Percentiles rank a stretch among this genome's conserved stretches.
These are phyloP conservation scores for Puntigrus tetrazona DNA, from an alignment of 2,113 vertebrate species.

Conservation along the genomic window DNA sequence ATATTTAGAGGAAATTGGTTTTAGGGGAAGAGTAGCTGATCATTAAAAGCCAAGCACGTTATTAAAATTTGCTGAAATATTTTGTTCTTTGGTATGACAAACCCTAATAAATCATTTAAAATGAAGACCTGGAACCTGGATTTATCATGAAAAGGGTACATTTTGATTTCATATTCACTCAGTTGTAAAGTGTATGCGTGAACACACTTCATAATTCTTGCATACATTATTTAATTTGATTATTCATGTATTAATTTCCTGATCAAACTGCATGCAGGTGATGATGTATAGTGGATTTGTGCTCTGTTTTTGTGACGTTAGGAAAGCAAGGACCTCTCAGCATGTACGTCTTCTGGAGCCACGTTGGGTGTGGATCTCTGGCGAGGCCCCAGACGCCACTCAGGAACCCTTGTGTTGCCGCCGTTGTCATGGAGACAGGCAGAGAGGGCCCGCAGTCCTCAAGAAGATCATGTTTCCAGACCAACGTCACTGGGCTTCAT, in stretches of 20 bases:
- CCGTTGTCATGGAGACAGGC: constrained; percentile 87
- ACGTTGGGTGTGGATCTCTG: constrained; percentile 86
- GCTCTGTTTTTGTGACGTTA: constrained; percentile 58
- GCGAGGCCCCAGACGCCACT: constrained; percentile 85
- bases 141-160: neutral
- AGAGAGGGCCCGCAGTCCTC: constrained; percentile 80
- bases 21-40: neutral
- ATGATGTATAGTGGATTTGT: neutral
- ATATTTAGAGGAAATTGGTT: no score
- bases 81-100: neutral
- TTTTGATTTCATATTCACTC: neutral
- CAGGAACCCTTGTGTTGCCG: constrained; percentile 88
- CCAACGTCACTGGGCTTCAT: constrained; percentile 86
- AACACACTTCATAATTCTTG: neutral
- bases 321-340: constrained; percentile 80
- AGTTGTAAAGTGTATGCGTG: neutral
- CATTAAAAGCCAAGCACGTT: neutral
- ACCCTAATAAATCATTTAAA: neutral
- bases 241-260: neutral
- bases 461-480: constrained; percentile 78
- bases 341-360: constrained; percentile 76
- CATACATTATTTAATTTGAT: neutral
- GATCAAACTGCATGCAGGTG: neutral
- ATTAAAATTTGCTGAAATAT: neutral
- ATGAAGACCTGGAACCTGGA: neutral